phyloP scores from a whole-genome alignment of 2,888 invertebrate species.

The Seladonia tumulorum region DNA sequence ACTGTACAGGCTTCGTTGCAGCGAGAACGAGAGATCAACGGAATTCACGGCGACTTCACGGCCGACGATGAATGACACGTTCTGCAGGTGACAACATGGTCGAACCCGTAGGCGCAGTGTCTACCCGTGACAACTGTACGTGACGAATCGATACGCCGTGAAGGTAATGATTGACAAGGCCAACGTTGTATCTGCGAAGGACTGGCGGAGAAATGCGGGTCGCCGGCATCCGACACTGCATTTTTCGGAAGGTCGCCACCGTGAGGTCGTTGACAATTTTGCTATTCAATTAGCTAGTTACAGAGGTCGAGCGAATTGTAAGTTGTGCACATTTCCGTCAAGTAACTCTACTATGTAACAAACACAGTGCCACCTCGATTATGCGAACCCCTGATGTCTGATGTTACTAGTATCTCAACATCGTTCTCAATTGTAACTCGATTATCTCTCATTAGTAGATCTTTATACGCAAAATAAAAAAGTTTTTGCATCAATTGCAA shows the following conservation, averaged over 20 bases:
- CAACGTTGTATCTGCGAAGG: conserved; percentile 61
- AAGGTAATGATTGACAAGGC: conserved; percentile 71
- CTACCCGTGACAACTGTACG: conserved; percentile 28
- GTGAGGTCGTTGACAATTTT: conserved; percentile 68
- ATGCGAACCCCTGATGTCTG: no score
- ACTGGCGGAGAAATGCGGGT: conserved; percentile 74
- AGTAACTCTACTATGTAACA: neutral
- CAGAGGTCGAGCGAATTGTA: neutral
- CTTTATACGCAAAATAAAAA: no score
- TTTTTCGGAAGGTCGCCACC: conserved; percentile 71
- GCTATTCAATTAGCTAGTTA: conserved; percentile 6
- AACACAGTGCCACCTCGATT: no score
- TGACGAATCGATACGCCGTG: conserved; percentile 57
- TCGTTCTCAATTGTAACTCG: no score
- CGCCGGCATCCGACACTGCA: conserved; percentile 62
- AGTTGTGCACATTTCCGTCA: neutral
- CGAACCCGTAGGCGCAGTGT: conserved; percentile 44
- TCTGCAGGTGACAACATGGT: conserved; percentile 36
- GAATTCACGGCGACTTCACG: conserved; percentile 43
- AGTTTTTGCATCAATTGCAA: no score
- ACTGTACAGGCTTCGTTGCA: neutral
- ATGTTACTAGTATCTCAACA: no score
- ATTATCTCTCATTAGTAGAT: no score
- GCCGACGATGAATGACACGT: conserved; percentile 35
- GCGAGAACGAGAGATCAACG: conserved; percentile 33